Base-by-base conservation (phyloP, 2,797 vertebrate species). In the Rhadinocentrus ornatus region DNA sequence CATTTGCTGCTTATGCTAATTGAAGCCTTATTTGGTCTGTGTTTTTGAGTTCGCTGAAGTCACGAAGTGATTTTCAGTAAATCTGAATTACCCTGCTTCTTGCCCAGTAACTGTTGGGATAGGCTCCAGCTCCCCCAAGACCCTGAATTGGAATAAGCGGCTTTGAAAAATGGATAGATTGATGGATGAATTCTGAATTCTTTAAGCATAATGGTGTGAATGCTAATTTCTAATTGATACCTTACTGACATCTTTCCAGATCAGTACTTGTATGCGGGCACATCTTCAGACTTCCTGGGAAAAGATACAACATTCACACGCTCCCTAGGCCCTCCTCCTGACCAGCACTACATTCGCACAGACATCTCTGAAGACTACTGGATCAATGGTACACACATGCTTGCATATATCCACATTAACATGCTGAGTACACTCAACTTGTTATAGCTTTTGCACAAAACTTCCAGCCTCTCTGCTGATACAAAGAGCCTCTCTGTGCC, bases 301-400 rank as follows among this genome's bases (percentile, higher is more conserved):
- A 99, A 99, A 89, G 98, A 99, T 80, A 96, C 96, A 0, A 95
- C 95, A 0, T 96, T 99, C 90, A 97, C 97, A 15, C 96, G 98
- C 76, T 99, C 97, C 62, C 95, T 99, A 5, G 98, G 97, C 60
- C 95, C 96, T 63, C 92, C 95, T 65, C 95, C 96, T 2, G 96
- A 97, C 88, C 96, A 97, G 86, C 95, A 97, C 90, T 98, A 96
- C 93, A 96, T 99, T 88, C 96, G 97, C 87, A 99, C 97, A 2
- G 98, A 99, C 86, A 96, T 97, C 84, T 97, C 98, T 6, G 97
- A 99, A 53, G 96, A 99, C 91, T 96, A 98, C 90, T 99, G 97
- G 97, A 97, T 99, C 91, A 97, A 96, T 58, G 98, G 98, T 99
- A 95, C 91, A 87, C 90, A 77, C 74, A n/a, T 22, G 9, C 65